Conservation (phyloP, 2,797 vertebrate genomes). For the Lacerta agilis region DNA sequence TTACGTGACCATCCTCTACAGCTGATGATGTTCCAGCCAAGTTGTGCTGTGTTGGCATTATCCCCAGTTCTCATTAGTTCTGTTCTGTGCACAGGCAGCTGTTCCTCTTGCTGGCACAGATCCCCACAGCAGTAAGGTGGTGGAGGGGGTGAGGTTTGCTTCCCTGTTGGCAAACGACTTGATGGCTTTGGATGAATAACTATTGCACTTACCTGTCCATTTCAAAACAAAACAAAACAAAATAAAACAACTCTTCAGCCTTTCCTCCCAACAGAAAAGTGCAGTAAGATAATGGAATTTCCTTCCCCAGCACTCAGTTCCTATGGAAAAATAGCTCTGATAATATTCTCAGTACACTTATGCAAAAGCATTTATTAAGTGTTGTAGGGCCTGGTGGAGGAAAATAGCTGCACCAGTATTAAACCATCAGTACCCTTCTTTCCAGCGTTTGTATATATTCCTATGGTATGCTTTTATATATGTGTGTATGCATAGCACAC, state of each 20-base stretch:
- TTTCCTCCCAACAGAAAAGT: neutral
- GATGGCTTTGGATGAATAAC: neutral
- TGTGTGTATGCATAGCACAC: no score
- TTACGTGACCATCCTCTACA: neutral
- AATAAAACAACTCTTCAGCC: no score
- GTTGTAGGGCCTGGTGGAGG: no score
- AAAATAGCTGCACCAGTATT: no score
- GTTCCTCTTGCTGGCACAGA: neutral
- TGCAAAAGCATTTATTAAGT: neutral
- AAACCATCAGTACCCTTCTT: neutral
- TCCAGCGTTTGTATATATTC: neutral
- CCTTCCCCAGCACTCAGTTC: neutral
- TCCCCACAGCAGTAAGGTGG: neutral
- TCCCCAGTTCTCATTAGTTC: neutral
- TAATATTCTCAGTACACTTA: neutral
- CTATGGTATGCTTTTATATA: neutral
- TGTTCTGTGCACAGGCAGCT: neutral
- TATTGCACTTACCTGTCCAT: neutral
- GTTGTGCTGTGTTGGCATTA: neutral
- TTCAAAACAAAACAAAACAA: neutral
- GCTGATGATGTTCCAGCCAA: neutral
- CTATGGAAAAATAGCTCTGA: neutral
- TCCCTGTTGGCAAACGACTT: neutral
- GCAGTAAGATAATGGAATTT: neutral
- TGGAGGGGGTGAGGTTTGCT: neutral